Conservation (phyloP, 1,140 invertebrate genomes). For the Nasonia giraulti region DNA sequence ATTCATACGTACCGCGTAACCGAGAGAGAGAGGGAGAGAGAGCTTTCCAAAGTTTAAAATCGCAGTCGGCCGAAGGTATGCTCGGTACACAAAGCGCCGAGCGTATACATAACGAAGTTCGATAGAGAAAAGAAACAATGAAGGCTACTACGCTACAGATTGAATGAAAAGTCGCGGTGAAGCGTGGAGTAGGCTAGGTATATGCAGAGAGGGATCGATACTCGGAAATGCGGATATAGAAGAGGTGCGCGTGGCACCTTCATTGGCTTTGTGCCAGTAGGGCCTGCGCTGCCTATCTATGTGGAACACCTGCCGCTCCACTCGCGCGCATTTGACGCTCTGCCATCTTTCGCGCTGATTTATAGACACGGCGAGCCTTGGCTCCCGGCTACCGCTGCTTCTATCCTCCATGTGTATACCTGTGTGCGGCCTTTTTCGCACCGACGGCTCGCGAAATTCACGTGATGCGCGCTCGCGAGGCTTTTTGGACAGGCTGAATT, state of each 20-base stretch:
- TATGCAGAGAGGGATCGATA: slow-evolving; percentile 67
- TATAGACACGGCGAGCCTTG: slow-evolving; percentile 7
- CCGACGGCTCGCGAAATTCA: neutral
- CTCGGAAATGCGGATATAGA: slow-evolving; percentile 58
- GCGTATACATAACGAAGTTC: neutral
- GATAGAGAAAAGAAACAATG: neutral
- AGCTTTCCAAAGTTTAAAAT: no score
- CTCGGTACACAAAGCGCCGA: no score
- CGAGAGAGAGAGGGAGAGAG: no score
- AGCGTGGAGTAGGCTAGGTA: neutral
- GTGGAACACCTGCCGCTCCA: slow-evolving; percentile 70
- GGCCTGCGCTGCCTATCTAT: slow-evolving; percentile 68
- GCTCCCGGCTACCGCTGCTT: neutral
- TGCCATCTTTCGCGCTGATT: slow-evolving; percentile 58
- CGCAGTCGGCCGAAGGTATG: neutral
- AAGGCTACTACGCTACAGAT: slow-evolving; percentile 57
- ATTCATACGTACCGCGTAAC: neutral
- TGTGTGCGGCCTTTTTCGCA: neutral
- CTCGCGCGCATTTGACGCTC: slow-evolving; percentile 60
- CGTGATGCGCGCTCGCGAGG: neutral
- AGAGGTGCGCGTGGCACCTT: slow-evolving; percentile 62
- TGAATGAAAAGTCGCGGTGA: slow-evolving; percentile 68
- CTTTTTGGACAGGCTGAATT: no score
- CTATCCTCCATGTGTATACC: neutral
- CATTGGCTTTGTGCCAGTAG: slow-evolving; percentile 72